Percentiles rank a stretch among this genome's conserved stretches.
Conservation (phyloP, 2,797 vertebrate genomes). For the Microctenopoma lineatum region DNA sequence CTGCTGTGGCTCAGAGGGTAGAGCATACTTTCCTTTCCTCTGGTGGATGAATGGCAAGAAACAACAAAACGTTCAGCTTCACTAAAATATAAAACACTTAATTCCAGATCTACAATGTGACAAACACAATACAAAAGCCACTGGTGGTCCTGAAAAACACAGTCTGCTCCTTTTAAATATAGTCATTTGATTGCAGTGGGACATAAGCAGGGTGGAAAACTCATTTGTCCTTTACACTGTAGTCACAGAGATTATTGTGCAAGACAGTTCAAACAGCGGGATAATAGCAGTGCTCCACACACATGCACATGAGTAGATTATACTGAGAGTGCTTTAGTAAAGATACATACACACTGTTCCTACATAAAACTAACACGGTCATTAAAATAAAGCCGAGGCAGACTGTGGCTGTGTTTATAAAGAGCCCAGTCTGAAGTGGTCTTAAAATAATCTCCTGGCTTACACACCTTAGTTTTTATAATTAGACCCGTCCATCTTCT, state of each 20-base stretch:
- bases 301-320: constrained; percentile 79
- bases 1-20: constrained; percentile 73
- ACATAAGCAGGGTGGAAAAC: constrained; percentile 18
- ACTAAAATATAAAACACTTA: background rate
- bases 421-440: constrained; percentile 61
- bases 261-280: constrained; percentile 83
- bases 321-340: constrained; percentile 82
- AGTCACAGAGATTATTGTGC: constrained; percentile 86
- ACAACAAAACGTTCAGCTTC: constrained; percentile 46
- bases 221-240: constrained; percentile 85
- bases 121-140: no score
- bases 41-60: constrained; percentile 82
- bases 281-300: constrained; percentile 84
- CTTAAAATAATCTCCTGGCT: constrained; percentile 83
- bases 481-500: constrained; percentile 44
- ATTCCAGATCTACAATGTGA: background rate
- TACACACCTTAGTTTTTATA: constrained; percentile 69
- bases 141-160: background rate
- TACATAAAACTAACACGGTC: constrained; percentile 91
- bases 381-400: constrained; percentile 82
- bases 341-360: constrained; percentile 74
- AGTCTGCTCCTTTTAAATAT: background rate
- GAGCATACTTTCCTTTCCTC: constrained; percentile 72
- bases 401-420: constrained; percentile 82
- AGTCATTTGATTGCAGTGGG: constrained; percentile 20